phyloP scores from a whole-genome alignment of 2,113 vertebrate genomes.

The Corythornis madagascariensis region DNA sequence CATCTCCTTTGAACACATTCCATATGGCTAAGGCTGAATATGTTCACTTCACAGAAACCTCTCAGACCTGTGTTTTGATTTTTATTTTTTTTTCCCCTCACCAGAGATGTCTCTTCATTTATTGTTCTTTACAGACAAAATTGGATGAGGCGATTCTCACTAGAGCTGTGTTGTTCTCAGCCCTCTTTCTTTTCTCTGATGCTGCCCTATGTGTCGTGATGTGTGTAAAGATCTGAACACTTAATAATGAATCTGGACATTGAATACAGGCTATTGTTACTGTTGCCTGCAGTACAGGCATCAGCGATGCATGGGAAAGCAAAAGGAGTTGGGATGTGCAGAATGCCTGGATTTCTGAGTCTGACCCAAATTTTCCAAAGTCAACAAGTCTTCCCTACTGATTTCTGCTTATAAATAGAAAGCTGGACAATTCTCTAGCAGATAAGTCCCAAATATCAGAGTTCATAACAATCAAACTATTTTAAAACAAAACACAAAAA shows the following conservation, averaged over 20 bases:
- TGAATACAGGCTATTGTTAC: constrained; percentile 57
- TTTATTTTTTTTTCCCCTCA: not conserved
- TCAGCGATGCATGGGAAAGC: constrained; percentile 6
- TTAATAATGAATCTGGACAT: constrained; percentile 40
- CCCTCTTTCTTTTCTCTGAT: constrained; percentile 43
- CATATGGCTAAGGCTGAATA: constrained; percentile 27
- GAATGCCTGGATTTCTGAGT: constrained; percentile 30
- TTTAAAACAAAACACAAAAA: not conserved
- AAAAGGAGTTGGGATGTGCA: constrained; percentile 1
- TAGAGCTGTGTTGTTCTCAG: constrained; percentile 34
- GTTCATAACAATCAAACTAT: not conserved
- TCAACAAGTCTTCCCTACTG: not conserved
- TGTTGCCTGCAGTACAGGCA: constrained; percentile 32
- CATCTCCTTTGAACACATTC: constrained; percentile 46
- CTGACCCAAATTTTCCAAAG: constrained; percentile 56
- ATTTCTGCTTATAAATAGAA: not conserved
- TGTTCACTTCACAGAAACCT: constrained; percentile 40
- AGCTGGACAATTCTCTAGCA: not conserved
- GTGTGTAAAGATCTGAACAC: constrained; percentile 59
- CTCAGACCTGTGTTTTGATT: constrained; percentile 55
- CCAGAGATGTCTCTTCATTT: constrained; percentile 50
- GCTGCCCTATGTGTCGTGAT: constrained; percentile 43
- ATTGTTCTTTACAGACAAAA: constrained; percentile 55
- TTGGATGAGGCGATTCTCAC: constrained; percentile 49
- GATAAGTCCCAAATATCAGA: not conserved